These are phyloP conservation scores for Cylindroiulus punctatus DNA, from an alignment of 2,888 invertebrate genomes.

Conservation along the genomic window DNA sequence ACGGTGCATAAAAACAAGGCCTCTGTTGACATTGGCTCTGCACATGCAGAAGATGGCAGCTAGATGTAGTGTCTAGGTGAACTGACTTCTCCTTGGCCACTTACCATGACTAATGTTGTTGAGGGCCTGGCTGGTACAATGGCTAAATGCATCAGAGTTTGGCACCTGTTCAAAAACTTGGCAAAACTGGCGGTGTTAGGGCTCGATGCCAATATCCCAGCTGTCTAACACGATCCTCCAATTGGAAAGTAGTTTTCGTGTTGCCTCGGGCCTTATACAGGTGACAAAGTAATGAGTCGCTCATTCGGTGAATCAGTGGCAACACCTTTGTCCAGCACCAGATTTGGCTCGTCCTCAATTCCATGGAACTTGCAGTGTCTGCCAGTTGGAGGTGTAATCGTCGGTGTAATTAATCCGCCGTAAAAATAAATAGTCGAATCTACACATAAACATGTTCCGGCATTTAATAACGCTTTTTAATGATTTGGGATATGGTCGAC, in stretches of 20 bases:
- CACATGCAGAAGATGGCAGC: background rate
- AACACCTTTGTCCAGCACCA: background rate
- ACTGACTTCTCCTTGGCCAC: background rate
- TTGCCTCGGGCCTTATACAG: background rate
- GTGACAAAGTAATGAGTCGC: background rate
- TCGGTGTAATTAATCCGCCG: background rate
- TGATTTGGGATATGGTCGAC: no score
- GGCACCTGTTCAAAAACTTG: conserved; percentile 24
- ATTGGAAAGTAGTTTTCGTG: background rate
- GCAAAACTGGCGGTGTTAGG: background rate
- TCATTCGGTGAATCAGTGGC: background rate
- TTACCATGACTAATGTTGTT: conserved; percentile 21
- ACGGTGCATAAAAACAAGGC: background rate
- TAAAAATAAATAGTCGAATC: background rate
- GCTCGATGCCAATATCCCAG: background rate
- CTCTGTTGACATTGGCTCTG: background rate
- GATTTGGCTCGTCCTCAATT: background rate
- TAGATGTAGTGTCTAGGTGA: background rate
- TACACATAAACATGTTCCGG: no score
- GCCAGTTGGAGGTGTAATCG: background rate
- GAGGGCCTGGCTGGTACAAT: conserved; percentile 19
- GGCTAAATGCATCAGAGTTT: conserved; percentile 13
- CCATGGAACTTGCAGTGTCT: background rate
- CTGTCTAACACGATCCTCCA: background rate
- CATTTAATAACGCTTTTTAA: no score